Base-by-base conservation (phyloP, 2,797 vertebrate species). In the Rhinophrynus dorsalis region DNA sequence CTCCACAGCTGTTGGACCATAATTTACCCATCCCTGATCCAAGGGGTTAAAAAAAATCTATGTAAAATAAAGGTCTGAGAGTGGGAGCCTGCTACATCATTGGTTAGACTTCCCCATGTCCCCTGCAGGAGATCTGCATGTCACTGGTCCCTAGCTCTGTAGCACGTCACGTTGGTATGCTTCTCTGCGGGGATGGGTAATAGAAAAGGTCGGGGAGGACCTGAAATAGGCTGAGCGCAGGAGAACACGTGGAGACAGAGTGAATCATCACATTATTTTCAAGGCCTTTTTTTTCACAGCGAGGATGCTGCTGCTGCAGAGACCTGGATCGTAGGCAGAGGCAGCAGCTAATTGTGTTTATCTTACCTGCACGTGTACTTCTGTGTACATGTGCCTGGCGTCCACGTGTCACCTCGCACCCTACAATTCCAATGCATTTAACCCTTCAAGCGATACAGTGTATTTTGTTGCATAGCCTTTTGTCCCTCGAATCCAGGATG, bases 291-390 rank as follows among this genome's bases (percentile, higher is more conserved):
- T 40, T 4, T n/a, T 29, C 57, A 30, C 35, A 42, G 59, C 15
- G 18, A 61, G 56, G 37, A 45, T 47, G 2, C 38, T 20, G 30
- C 51, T 12, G 38, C 7, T 37, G 6, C 9, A 38, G 1, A 29
- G 32, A 29, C 13, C 20, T 58, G 30, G 51, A 44, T 62, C 6
- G 29, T 38, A 62, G 57, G 38, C 38, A 38, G 33, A 24, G 3
- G 20, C 17, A 21, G 64, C 17, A 35, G 68, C 24, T 56, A 29
- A 56, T 63, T 50, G 12, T 58, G 42, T 51, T 30, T 57, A 38
- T 58, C 58, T 44, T 48, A n/a, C 7, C 15, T 11, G 24, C 68
- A 72, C 60, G 52, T 72, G 68, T 40, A 27, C 12, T 2, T 1
- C 37, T 11, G 29, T 57, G 42, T 50, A 6, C 40, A 2, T 29